A percentile compares a stretch with the other conserved stretches of the same genome.
These are phyloP conservation scores for Phenganax stokvisi DNA, from an alignment of 92 coral and sea anemone genomes.

Conservation along the genomic window DNA sequence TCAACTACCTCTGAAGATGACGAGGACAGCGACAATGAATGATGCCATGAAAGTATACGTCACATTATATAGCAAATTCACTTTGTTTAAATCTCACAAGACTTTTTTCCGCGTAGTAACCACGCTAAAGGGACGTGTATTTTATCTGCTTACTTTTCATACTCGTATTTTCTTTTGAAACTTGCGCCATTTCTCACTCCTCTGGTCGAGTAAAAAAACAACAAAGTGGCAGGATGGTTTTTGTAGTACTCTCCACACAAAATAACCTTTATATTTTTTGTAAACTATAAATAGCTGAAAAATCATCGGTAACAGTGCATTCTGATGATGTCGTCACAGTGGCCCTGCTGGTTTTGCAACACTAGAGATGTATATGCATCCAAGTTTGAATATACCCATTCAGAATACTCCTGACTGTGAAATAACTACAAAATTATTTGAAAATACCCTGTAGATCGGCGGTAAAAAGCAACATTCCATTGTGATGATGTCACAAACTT, in stretches of 20 bases:
- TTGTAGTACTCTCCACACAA: conserved; percentile 1
- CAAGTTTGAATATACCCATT: not conserved
- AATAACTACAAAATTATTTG: not conserved
- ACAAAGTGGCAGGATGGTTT: not conserved
- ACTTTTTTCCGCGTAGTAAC: not conserved
- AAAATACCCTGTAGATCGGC: not conserved
- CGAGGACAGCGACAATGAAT: conserved; percentile 27
- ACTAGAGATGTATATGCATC: not conserved
- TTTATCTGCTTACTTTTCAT: not conserved
- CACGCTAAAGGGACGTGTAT: too few species aligned
- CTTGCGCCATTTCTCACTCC: not conserved
- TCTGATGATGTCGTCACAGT: conserved; percentile 6
- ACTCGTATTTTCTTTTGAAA: not conserved
- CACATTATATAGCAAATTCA: not conserved
- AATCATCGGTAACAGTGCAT: conserved; percentile 1
- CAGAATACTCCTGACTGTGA: not conserved
- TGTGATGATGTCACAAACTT: conserved; percentile 21
- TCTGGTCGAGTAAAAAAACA: too few species aligned
- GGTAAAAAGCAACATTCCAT: conserved; percentile 14
- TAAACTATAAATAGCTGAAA: not conserved
- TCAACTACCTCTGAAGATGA: conserved; percentile 2
- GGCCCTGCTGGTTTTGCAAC: conserved; percentile 2
- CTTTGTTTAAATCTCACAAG: not conserved
- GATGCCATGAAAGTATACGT: not conserved
- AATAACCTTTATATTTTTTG: not conserved